Percentiles rank a stretch among this genome's conserved stretches.
Conservation (phyloP, 1,140 invertebrate genomes). For the Macrosteles quadrilineatus region DNA sequence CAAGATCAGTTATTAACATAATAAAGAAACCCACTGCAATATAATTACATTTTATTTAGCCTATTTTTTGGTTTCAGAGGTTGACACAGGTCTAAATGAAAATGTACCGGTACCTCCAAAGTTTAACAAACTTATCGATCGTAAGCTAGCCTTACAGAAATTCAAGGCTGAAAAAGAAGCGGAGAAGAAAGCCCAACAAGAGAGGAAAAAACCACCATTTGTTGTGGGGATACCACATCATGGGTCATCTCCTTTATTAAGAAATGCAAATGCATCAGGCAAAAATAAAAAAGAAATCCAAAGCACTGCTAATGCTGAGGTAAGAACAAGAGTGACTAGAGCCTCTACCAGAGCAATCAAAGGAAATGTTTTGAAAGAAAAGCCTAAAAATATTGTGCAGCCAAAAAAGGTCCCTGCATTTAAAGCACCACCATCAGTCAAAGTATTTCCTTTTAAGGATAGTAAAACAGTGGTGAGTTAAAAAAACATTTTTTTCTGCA, state of each 20-base stretch:
- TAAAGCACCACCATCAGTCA: neutral
- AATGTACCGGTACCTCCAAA: too few species aligned
- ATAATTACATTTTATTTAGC: too few species aligned
- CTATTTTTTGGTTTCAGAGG: too few species aligned
- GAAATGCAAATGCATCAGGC: neutral
- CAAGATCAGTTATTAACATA: too few species aligned
- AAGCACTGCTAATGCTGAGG: neutral
- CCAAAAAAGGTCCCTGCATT: neutral
- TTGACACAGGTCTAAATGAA: too few species aligned
- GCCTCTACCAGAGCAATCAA: neutral
- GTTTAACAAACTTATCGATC: neutral
- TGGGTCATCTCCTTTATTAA: slow-evolving; percentile 1
- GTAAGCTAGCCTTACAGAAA: neutral
- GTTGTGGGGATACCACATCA: neutral
- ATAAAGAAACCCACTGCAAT: too few species aligned
- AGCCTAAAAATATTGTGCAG: neutral
- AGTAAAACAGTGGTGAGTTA: neutral
- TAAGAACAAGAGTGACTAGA: neutral
- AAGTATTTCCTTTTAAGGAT: neutral
- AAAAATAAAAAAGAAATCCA: neutral
- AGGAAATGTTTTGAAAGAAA: neutral
- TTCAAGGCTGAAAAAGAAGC: neutral
- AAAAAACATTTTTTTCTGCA: neutral
- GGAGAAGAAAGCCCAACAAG: neutral
- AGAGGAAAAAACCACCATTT: neutral